Evolutionary conservation across 2,888 invertebrate genomes (phyloP), one percentile per base, ranked within the genome.

Genomic region (Sericinus montela): DNA sequence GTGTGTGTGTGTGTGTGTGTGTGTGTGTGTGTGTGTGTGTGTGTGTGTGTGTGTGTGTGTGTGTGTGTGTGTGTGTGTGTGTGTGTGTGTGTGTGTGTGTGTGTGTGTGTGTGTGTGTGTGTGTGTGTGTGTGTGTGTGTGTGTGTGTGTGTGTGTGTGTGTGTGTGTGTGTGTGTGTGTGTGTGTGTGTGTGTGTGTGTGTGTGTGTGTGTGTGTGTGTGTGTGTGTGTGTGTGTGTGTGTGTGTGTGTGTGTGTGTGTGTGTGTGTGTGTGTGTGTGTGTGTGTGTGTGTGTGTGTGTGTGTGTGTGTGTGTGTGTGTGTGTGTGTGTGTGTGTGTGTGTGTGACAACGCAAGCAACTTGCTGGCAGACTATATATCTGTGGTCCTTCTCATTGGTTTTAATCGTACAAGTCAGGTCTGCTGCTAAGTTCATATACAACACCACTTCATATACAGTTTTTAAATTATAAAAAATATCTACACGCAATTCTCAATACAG

Each of bases 251-350:
- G 11, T 9, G 23, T 39, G 15, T 16, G 39, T 5, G 15, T 39
- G 19, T 15, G 39, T 39, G 15, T 9, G 39, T 15, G 15, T 39
- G 19, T 15, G 39, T 19, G 15, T 16, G 39, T 15, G 15, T 39
- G 19, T 5, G 39, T 39, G 15, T 16, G 19, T 34, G 44, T 16
- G 32, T 44, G 34, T 34, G 44, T 44, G 32, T 15, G 44, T 34
- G 32, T 44, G 34, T 34, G 44, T 44, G 32, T 34, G 44, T 34
- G 32, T 44, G 32, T 34, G 25, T 35, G 32, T 34, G 44, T 34
- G 32, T 44, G 34, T 23, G 44, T 44, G 32, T 34, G 44, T 34
- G 36, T 38, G 50, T 32, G 11, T 8, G 28, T 28, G 28, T 28
- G 32, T 32, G 32, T 25, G 25, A 25, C 25, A 25, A 25, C 25